Percentiles rank a stretch among this genome's conserved stretches.
These are phyloP conservation scores for Sphenopsis melanotis DNA, from an alignment of 2,797 vertebrate species.

Conservation along the genomic window DNA sequence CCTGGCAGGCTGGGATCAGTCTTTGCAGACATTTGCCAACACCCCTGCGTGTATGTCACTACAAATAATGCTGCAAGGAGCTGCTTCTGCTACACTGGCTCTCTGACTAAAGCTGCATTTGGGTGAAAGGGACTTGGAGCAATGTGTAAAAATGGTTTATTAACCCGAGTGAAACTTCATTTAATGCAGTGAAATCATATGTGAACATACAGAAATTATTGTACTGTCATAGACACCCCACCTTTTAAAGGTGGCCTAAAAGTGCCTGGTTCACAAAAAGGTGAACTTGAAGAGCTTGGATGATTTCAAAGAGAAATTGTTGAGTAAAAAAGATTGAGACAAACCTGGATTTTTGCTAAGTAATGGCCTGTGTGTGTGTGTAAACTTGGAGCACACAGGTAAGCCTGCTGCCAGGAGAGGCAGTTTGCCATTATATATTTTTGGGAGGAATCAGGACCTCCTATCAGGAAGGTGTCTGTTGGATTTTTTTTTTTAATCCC, in stretches of 20 bases:
- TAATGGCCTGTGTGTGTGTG: not conserved
- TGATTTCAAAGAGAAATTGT: not conserved
- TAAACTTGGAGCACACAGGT: not conserved
- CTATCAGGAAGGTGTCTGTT: not conserved
- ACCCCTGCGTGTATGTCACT: not conserved
- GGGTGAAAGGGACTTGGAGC: not conserved
- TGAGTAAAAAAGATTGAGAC: not conserved
- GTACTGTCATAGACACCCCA: accelerated
- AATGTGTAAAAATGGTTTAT: not conserved
- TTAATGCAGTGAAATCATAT: not conserved
- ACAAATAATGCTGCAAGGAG: not conserved
- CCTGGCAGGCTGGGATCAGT: not conserved
- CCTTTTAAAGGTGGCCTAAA: not conserved
- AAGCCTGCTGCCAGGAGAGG: not conserved
- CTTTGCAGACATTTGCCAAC: not conserved
- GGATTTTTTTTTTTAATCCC: not conserved
- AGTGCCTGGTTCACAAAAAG: not conserved
- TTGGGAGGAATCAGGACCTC: not conserved
- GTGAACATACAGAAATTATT: not conserved
- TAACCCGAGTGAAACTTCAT: not conserved
- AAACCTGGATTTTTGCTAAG: not conserved
- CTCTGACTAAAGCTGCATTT: not conserved
- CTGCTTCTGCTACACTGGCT: not conserved
- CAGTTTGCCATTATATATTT: not conserved
- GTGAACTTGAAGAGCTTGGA: not conserved